Base-by-base conservation (phyloP, 2,888 invertebrate genomes). In the Meta bourneti region DNA sequence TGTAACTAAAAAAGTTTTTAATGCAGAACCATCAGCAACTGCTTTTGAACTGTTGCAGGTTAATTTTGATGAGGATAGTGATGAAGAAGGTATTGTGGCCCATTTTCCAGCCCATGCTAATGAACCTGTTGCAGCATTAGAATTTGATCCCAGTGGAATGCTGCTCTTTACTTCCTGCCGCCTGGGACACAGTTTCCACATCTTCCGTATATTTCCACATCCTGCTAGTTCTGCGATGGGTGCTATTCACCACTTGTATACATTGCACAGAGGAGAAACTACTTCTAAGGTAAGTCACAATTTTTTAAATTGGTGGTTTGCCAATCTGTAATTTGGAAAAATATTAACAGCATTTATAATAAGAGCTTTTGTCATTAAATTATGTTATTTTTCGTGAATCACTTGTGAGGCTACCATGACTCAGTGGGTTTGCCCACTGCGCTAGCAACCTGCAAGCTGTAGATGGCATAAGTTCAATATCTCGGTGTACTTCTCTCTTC, bases 141-240 rank as follows among this genome's bases (percentile, higher is more conserved):
- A 97, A 94, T 99, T 99, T 95, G 98, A 99, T 95, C 96, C 97
- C 78, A 98, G 98, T 87, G 99, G 99, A 78, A 96, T 97, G 95
- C 95, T 99, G 91, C 95, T 99, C 75, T 96, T 99, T 93, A 98
- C 98, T 0, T 98, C 98, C 0, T 99, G 99, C 95, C 97, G 97
- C 93, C 96, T 98, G 49, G 99, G 99, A 0, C 98, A 99, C 94
- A 98, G 98, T 95, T 99, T 99, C 95, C 98, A 99, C 95, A 96
- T 99, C 94, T 99, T 99, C 95, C 96, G 98, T 91, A 96, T 99
- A 93, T 97, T 98, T 94, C 97, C 99, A 0, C 99, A 99, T 96
- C 98, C 98, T 0, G 97, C 97, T 82, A 97, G 98, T 0, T 97
- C 98, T 11, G 96, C 97, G 48, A 95, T 98, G 91, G 98, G 98